Evolutionary conservation across 2,888 invertebrate genomes (phyloP), one percentile per base, ranked within the genome.

Genomic region (Drosophila peninsularis): DNA sequence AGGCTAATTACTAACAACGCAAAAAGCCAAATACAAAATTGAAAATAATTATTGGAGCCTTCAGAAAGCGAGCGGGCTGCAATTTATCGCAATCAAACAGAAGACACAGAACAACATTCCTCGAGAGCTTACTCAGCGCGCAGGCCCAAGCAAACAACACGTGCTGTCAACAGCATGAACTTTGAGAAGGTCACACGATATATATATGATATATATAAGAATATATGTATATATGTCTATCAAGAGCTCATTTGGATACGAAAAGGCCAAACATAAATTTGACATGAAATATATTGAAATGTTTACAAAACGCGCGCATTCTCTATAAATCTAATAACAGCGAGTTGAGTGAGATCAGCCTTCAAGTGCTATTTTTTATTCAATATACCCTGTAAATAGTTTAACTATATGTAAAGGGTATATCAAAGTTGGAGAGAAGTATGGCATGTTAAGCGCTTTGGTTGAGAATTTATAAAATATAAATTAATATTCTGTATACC

Each of bases 1-100:
- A 62, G 62, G 69, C 75, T 71, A 76, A 80, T 82, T 82, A 82
- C 89, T 86, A 86, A 82, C 78, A 88, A 75, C 82, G 82, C 82
- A 82, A 80, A 85, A 85, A 71, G 60, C 37, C 57, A 63, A 88
- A 80, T 71, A 64, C 53, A 55, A 71, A 75, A 80, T 74, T 64
- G 50, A 53, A 68, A 71, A 78, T 68, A 67, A 66, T 78, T 78
- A 86, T 83, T 88, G 87, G 68, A 88, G 83, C 86, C 80, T 82
- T 82, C 77, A 54, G 36, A 52, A 52, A 32, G 58, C 56, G 45
- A 56, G 47, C 66, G 32, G 50, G 47, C 65, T 62, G 72, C 62
- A 65, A 88, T 88, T 82, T 66, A 88, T 85, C 54, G 75, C 54
- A 62, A 47, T 74, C 55, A 42, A 41, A 47, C 36, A 41, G 50